Evolutionary conservation across 1,140 invertebrate species (phyloP), one percentile per base, ranked within the genome.

Genomic region (Phortica variegata): DNA sequence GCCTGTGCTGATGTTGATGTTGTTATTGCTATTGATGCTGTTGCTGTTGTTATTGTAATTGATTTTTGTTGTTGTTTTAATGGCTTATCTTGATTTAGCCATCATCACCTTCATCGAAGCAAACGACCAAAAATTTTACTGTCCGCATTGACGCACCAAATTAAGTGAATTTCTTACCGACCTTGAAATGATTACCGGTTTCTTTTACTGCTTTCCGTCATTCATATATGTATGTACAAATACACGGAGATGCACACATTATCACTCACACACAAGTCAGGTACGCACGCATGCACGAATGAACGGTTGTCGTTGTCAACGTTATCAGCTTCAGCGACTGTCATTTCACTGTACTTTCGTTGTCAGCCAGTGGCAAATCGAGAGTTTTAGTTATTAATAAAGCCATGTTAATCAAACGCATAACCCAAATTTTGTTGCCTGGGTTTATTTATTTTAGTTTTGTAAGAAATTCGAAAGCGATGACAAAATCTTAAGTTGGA

Each of bases 161-260:
- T 40, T 40, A 23, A 36, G 37, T 52, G 33, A 52, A 49, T 60
- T 54, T 58, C 43, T 59, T 36, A 58, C 53, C 63, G 63, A 66
- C 63, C 63, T 66, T 66, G 63, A 66, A 54, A 66, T 57, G 47
- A 32, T 68, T 68, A 66, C 63, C 63, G 63, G 63, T 66, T 68
- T 68, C 56, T 20, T 12, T 52, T 66, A 20, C 33, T 26, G 3
- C 31, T 44, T 43, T 44, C 33, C 26, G 34, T 15, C 43, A 46
- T 47, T 10, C 20, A 20, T 38, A 32, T 43, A 19, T 23, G 36
- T 19, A 32, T 38, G 10, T 45, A 32, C 40, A 17, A 39, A 19
- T 39, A 12, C 42, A 12, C 12, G 26, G n/a, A n/a, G n/a, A n/a
- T n/a, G n/a, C n/a, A n/a, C n/a, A n/a, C n/a, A n/a, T n/a, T n/a